Evolutionary conservation across 1,140 invertebrate species (phyloP).

Genomic region (Rhizoglyphus robini): DNA sequence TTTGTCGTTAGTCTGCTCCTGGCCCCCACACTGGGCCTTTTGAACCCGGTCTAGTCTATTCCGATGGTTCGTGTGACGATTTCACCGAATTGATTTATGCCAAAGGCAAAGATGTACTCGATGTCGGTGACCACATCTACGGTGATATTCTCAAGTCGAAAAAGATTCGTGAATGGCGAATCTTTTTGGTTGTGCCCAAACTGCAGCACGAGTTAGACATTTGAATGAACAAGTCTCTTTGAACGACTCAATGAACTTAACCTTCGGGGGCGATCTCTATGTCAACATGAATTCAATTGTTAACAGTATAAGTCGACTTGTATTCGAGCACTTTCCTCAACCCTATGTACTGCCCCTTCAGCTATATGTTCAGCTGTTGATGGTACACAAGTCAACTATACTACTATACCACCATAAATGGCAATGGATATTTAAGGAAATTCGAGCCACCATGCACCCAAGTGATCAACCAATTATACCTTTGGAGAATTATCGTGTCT

Average conservation of each 20-base stretch:
- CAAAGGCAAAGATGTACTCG: slow-evolving; percentile 93
- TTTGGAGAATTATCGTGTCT: slow-evolving; percentile 23
- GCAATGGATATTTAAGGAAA: neutral
- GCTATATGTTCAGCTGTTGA: slow-evolving; percentile 82
- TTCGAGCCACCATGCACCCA: neutral
- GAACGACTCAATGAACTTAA: slow-evolving; percentile 78
- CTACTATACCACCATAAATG: slow-evolving; percentile 59
- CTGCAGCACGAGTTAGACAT: slow-evolving; percentile 90
- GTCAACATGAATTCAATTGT: slow-evolving; percentile 90
- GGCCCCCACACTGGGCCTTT: slow-evolving; percentile 73
- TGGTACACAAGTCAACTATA: slow-evolving; percentile 97
- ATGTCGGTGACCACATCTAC: slow-evolving; percentile 98
- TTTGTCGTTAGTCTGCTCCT: too few relatives aligned
- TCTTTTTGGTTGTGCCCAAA: slow-evolving; percentile 95
- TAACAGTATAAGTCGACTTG: slow-evolving; percentile 83
- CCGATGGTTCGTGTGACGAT: slow-evolving; percentile 69
- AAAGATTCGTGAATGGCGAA: slow-evolving; percentile 86
- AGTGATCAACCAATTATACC: neutral
- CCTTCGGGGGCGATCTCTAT: slow-evolving; percentile 57
- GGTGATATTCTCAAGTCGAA: slow-evolving; percentile 97
- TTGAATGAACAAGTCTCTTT: slow-evolving; percentile 93
- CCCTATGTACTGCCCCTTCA: slow-evolving; percentile 94
- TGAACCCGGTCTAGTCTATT: slow-evolving; percentile 51
- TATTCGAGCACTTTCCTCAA: slow-evolving; percentile 93
- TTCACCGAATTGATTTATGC: slow-evolving; percentile 91